Evolutionary conservation across 2,797 vertebrate genomes (phyloP).

Genomic region (Phaenicophaeus curvirostris): DNA sequence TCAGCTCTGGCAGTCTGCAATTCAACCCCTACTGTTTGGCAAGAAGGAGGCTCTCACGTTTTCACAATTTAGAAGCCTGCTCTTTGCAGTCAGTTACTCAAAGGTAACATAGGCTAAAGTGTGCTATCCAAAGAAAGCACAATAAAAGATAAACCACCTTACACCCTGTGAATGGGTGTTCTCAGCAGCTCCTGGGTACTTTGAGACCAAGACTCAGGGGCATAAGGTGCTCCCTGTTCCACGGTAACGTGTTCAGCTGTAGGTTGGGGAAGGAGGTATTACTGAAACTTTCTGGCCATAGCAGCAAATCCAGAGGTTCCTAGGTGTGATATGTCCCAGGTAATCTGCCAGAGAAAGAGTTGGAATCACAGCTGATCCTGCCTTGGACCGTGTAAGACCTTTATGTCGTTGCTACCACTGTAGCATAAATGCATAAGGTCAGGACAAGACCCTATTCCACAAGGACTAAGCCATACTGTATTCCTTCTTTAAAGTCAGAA

Average conservation of each 20-base stretch:
- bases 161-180: not conserved
- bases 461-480: not conserved
- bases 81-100: conserved; percentile 10
- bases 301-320: not conserved
- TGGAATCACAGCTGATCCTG: not conserved
- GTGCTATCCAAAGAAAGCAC: not conserved
- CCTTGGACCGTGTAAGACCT: not conserved
- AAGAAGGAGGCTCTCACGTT: not conserved
- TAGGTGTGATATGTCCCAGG: not conserved
- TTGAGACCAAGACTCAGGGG: not conserved
- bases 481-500: not conserved
- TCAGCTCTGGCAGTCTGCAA: conserved; percentile 9
- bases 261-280: not conserved
- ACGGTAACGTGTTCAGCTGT: not conserved
- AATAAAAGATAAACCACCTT: not conserved
- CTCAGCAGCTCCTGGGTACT: not conserved
- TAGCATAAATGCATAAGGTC: not conserved
- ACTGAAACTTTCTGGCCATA: not conserved
- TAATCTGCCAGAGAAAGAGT: not conserved
- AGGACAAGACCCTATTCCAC: not conserved
- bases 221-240: not conserved
- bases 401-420: not conserved
- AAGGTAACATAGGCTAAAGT: not conserved
- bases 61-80: not conserved
- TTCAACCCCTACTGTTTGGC: not conserved